These are phyloP conservation scores for Polietes domitor DNA, from an alignment of 2,888 invertebrate genomes.

Conservation along the genomic window DNA sequence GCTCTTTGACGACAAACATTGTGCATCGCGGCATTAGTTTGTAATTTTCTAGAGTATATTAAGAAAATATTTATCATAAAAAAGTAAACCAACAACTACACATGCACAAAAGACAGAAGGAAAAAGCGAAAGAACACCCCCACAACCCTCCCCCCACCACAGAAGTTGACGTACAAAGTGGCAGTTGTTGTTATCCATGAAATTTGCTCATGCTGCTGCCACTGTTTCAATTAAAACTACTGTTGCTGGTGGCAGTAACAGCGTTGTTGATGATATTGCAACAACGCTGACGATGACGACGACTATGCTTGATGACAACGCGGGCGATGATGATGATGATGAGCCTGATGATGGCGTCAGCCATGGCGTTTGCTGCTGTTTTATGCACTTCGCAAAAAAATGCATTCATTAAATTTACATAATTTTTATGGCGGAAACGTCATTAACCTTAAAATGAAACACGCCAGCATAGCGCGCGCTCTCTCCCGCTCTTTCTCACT, in stretches of 20 bases:
- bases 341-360: slow-evolving; percentile 56
- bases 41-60: slow-evolving; percentile 33
- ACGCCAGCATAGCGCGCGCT: not conserved
- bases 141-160: too few relatives aligned
- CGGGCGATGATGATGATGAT: slow-evolving; percentile 26
- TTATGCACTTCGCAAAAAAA: slow-evolving; percentile 50
- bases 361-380: slow-evolving; percentile 9
- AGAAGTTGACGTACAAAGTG: slow-evolving; percentile 38
- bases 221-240: slow-evolving; percentile 63
- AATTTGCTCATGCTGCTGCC: slow-evolving; percentile 40
- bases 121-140: slow-evolving; percentile 13
- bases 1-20: not conserved
- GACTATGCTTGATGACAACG: not conserved
- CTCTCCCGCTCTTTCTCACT: too few relatives aligned
- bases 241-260: slow-evolving; percentile 42
- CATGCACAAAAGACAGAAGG: not conserved
- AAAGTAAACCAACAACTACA: slow-evolving; percentile 24
- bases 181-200: slow-evolving; percentile 17
- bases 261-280: not conserved
- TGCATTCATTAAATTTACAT: slow-evolving; percentile 69
- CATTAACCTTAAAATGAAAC: slow-evolving; percentile 70
- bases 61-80: slow-evolving; percentile 54
- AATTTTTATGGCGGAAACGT: slow-evolving; percentile 70
- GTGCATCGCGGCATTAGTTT: slow-evolving; percentile 23
- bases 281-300: slow-evolving; percentile 3